Evolutionary conservation across 2,113 vertebrate species (phyloP).

Genomic region (Upupa epops): DNA sequence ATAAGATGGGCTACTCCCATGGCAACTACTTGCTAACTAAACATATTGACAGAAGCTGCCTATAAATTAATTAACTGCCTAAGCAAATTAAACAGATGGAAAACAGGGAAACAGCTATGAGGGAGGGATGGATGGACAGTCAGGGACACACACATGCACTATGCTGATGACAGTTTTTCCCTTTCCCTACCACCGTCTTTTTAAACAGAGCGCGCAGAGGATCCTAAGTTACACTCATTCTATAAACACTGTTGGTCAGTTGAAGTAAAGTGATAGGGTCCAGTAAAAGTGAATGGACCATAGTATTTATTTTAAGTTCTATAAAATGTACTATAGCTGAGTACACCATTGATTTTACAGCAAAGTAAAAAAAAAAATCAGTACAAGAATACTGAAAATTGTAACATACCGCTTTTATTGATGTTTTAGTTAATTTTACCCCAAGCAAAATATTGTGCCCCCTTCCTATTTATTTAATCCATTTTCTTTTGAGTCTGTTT

Average conservation of each 20-base stretch:
- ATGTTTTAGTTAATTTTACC: not conserved
- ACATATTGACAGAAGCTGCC: conserved; percentile 28
- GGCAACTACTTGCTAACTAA: conserved; percentile 11
- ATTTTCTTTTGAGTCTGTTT: not conserved
- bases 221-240: not conserved
- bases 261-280: not conserved
- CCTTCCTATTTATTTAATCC: not conserved
- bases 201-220: not conserved
- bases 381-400: not conserved
- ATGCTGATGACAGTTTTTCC: not conserved
- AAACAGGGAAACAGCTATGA: not conserved
- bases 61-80: conserved; percentile 49
- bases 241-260: not conserved
- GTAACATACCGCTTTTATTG: not conserved
- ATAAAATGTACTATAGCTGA: not conserved
- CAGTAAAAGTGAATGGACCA: not conserved
- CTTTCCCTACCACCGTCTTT: not conserved
- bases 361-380: not conserved
- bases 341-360: not conserved
- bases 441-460: not conserved
- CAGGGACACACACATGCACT: not conserved
- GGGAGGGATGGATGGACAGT: not conserved
- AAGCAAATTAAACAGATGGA: conserved; percentile 48
- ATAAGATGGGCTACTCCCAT: not conserved
- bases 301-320: not conserved